phyloP scores from a whole-genome alignment of 2,797 vertebrate species.

The Micropoecilia bifurca region DNA sequence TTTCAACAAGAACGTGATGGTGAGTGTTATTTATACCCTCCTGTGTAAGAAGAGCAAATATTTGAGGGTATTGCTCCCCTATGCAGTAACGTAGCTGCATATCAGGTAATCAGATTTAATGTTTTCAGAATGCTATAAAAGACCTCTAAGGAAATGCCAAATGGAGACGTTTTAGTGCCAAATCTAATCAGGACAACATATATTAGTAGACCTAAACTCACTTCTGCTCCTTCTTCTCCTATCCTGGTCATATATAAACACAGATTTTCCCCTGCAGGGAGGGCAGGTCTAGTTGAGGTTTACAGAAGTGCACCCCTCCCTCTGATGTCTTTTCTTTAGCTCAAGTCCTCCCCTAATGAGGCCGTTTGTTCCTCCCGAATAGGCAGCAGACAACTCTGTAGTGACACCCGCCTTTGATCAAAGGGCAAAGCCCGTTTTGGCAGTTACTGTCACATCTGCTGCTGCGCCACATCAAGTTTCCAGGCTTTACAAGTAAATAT shows the following conservation, averaged over 20 bases:
- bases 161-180: conserved; percentile 58
- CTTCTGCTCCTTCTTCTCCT: conserved; percentile 43
- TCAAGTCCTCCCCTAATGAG: conserved; percentile 54
- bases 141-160: conserved; percentile 59
- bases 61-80: conserved; percentile 6
- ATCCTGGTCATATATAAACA: conserved; percentile 45
- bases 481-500: conserved; percentile 76
- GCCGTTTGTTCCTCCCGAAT: conserved; percentile 53
- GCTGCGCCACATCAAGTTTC: conserved; percentile 51
- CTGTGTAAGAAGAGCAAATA: conserved; percentile 17
- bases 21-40: conserved; percentile 38
- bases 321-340: conserved; percentile 28
- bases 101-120: conserved; percentile 35
- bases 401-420: conserved; percentile 64
- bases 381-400: conserved; percentile 55
- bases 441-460: conserved; percentile 70
- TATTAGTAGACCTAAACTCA: conserved; percentile 52
- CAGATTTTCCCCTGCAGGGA: conserved; percentile 33
- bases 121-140: conserved; percentile 49
- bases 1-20: conserved; percentile 40
- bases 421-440: conserved; percentile 58
- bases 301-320: conserved; percentile 25
- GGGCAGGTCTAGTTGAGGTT: conserved; percentile 24
- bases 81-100: conserved; percentile 10
- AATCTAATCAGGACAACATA: conserved; percentile 56